A percentile compares a stretch with the other conserved stretches of the same genome.
phyloP scores from a whole-genome alignment of 2,113 vertebrate genomes.

The Corythoichthys intestinalis region DNA sequence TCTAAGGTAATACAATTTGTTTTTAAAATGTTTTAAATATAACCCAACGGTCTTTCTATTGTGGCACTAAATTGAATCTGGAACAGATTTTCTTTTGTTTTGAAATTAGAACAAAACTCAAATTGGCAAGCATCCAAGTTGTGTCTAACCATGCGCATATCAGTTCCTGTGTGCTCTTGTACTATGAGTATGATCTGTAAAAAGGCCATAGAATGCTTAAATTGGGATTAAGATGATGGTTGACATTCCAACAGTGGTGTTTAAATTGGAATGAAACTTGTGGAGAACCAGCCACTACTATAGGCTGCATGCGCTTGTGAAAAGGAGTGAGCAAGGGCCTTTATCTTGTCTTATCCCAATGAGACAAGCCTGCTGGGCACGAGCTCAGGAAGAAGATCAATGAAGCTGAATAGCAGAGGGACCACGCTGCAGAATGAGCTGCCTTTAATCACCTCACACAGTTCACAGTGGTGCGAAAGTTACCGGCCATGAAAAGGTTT shows the following conservation, averaged over 20 bases:
- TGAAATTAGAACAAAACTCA: no score
- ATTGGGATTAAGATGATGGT: conserved; percentile 16
- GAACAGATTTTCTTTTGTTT: neutral
- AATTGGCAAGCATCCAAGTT: no score
- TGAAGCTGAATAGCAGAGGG: conserved; percentile 52
- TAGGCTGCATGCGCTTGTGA: conserved; percentile 1
- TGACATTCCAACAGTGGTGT: conserved; percentile 26
- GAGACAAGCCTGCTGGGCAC: conserved; percentile 33
- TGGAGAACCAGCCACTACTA: neutral
- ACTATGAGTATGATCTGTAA: neutral
- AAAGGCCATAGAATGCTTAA: neutral
- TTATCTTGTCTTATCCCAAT: conserved; percentile 27
- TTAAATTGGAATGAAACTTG: conserved; percentile 6
- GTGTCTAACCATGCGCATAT: neutral
- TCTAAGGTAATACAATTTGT: neutral
- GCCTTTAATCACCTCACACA: conserved; percentile 65
- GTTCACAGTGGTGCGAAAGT: conserved; percentile 60
- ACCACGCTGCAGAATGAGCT: conserved; percentile 59
- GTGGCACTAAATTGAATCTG: neutral
- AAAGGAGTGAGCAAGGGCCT: neutral
- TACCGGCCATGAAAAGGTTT: conserved; percentile 52
- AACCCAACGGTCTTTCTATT: neutral
- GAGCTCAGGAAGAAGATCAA: conserved; percentile 59
- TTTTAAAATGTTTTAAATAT: no score
- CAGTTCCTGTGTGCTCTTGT: neutral